A percentile compares a stretch with the other conserved stretches of the same genome.
Evolutionary conservation across 2,113 vertebrate species (phyloP).

Genomic region (Prietella phreatophila): DNA sequence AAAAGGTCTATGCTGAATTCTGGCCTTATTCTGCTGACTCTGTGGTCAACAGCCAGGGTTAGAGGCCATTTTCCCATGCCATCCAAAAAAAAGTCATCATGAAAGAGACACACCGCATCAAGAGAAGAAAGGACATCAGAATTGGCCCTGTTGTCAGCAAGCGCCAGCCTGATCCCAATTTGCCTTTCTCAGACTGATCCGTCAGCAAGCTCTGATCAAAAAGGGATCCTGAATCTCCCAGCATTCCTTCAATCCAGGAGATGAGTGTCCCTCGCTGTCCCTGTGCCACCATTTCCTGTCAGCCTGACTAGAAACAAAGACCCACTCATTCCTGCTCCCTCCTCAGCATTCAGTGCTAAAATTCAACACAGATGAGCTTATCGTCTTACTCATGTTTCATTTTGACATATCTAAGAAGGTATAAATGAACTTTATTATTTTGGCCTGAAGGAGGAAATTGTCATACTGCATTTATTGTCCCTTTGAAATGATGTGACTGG

Average conservation of each 20-base stretch:
- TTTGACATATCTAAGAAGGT: slow-evolving; percentile 54
- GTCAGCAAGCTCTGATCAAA: slow-evolving; percentile 76
- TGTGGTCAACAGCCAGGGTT: slow-evolving; percentile 56
- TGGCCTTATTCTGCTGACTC: slow-evolving; percentile 56
- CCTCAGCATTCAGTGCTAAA: slow-evolving; percentile 52
- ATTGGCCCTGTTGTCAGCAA: slow-evolving; percentile 74
- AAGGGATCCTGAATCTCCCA: slow-evolving; percentile 67
- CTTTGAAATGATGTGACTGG: slow-evolving; percentile 48
- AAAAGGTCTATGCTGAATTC: slow-evolving; percentile 48
- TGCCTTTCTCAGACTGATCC: slow-evolving; percentile 72
- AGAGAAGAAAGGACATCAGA: slow-evolving; percentile 71
- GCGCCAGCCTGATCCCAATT: slow-evolving; percentile 69
- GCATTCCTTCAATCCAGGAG: slow-evolving; percentile 64
- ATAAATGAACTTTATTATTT: slow-evolving; percentile 27
- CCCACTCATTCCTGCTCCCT: slow-evolving; percentile 37
- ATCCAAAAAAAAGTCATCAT: slow-evolving; percentile 62
- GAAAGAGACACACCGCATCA: slow-evolving; percentile 66
- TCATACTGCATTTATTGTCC: slow-evolving; percentile 59
- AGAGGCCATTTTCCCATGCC: slow-evolving; percentile 71
- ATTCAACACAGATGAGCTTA: slow-evolving; percentile 72
- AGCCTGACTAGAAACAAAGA: slow-evolving; percentile 68
- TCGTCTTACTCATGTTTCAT: slow-evolving; percentile 68
- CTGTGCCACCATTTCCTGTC: slow-evolving; percentile 72
- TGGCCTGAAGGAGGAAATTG: slow-evolving; percentile 58
- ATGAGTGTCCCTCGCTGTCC: slow-evolving; percentile 76